Conservation (phyloP, 37 sponge, comb jelly and placozoan species). For the Beroe forskalii region DNA sequence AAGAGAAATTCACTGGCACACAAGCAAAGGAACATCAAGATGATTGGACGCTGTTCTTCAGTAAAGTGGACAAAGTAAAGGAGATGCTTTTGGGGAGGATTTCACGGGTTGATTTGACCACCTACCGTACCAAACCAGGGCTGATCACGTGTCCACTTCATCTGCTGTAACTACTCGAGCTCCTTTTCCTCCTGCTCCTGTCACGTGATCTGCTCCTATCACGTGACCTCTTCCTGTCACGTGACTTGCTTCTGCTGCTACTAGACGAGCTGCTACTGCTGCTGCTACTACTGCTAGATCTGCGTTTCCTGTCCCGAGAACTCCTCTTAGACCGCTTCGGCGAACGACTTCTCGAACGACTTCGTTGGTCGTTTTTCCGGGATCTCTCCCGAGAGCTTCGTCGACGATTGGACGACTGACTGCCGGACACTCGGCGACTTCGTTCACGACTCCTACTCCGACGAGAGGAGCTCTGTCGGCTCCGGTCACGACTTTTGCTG, state of each 20-base stretch:
- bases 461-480: background rate
- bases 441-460: background rate
- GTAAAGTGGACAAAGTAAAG: too few species aligned
- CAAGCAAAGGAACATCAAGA: too few species aligned
- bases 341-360: background rate
- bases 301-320: background rate
- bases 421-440: background rate
- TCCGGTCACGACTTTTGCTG: background rate
- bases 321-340: background rate
- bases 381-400: background rate
- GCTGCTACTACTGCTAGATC: background rate
- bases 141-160: background rate
- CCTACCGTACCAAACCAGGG: slow-evolving; percentile 57
- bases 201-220: slow-evolving; percentile 2
- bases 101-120: too few species aligned
- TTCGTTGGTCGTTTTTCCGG: background rate
- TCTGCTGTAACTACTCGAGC: background rate
- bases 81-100: too few species aligned
- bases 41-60: too few species aligned
- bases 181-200: background rate
- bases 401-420: background rate
- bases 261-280: background rate
- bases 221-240: slow-evolving; percentile 15
- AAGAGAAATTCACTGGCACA: too few species aligned
- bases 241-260: background rate